Evolutionary conservation across 2,797 vertebrate genomes (phyloP), one percentile per base, ranked within the genome.

Genomic region (Crenichthys baileyi): DNA sequence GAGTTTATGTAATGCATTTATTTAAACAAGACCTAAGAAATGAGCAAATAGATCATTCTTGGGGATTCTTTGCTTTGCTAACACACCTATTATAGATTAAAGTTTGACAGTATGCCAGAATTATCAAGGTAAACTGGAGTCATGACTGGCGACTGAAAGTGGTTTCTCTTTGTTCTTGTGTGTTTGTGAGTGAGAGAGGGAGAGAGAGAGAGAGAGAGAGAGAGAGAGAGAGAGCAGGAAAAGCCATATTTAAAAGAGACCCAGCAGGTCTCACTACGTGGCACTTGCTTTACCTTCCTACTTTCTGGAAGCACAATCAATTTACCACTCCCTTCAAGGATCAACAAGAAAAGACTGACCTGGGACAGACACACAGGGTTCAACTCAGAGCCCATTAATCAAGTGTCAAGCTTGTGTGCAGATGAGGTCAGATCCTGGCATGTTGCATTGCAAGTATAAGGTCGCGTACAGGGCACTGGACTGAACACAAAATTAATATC

Each of bases 11-110:
- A 97, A 98, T 97, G 96, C 97, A 97, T 97, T 97, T 97, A 97
- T 97, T 98, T 97, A 97, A 98, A 98, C 97, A 97, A 87, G 96
- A 96, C 84, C 96, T 97, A 98, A 97, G 97, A 96, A 97, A 97
- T 96, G 96, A 97, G 97, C 96, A 99, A 99, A 98, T 97, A 98
- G 95, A 96, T 96, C 94, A 96, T 98, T 97, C 96, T 97, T 97
- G 96, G 96, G 96, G 97, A 98, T 98, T 97, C 97, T 96, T 97
- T 97, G 95, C 96, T 98, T 96, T 93, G 97, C 97, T 98, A 98
- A 98, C 96, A 98, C 81, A 84, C 90, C 95, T 93, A 95, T 95
- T 94, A 96, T 96, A 94, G 94, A 95, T 96, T 94, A 92, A 95
- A 93, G 88, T 93, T 95, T 95, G 94, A 96, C 94, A 93, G 88